Percentiles rank a stretch among this genome's conserved stretches.
Conservation (phyloP, 1,140 invertebrate genomes). For the Bombus sibiricus region DNA sequence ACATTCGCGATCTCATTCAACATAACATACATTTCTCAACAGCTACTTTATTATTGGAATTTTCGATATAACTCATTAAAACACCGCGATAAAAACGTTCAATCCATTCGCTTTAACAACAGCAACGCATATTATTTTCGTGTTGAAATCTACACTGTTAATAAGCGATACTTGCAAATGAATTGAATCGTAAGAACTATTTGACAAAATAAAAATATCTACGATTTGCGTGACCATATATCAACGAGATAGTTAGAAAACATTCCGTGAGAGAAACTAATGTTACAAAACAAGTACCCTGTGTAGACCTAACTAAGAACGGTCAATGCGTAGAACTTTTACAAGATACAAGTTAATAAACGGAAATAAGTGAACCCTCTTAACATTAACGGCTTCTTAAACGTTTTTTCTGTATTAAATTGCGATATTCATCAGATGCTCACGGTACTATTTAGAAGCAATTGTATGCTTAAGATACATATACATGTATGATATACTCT, state of each 20-base stretch:
- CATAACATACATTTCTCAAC: neutral
- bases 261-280: slow-evolving; percentile 30
- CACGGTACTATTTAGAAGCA: neutral
- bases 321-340: neutral
- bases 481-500: neutral
- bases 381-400: neutral
- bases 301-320: neutral
- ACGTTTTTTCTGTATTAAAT: neutral
- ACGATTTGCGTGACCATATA: neutral
- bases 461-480: neutral
- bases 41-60: slow-evolving; percentile 17
- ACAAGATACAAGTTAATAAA: neutral
- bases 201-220: slow-evolving; percentile 26
- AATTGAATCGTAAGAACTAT: neutral
- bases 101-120: neutral
- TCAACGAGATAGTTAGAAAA: slow-evolving; percentile 1
- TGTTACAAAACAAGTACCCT: slow-evolving; percentile 33
- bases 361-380: neutral
- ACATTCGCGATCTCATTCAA: neutral
- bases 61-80: neutral
- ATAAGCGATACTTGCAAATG: neutral
- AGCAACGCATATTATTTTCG: no score
- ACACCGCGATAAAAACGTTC: neutral
- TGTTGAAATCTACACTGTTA: neutral
- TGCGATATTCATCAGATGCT: neutral